Conservation (phyloP, 2,888 invertebrate genomes). For the Incurvaria masculella region DNA sequence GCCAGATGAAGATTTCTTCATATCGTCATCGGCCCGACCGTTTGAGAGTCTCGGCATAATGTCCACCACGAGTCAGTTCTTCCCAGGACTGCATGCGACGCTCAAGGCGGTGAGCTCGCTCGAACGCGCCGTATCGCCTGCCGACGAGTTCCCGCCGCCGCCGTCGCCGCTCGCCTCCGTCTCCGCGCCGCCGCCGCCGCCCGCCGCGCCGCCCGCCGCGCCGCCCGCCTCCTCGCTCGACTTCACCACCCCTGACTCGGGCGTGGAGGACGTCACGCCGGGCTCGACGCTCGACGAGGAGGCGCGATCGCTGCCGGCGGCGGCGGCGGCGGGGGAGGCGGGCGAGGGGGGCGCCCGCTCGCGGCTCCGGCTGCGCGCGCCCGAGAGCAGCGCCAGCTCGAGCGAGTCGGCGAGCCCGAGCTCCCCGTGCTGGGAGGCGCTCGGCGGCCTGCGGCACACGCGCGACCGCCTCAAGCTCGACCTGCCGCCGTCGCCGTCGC, state of each 20-base stretch:
- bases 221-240: constrained; percentile 29
- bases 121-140: constrained; percentile 21
- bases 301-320: neutral
- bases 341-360: neutral
- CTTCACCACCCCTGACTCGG: constrained; percentile 60
- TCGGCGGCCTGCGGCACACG: constrained; percentile 72
- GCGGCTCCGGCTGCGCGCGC: neutral
- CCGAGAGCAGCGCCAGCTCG: constrained; percentile 30
- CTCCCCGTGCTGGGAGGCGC: constrained; percentile 39
- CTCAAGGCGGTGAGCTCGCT: constrained; percentile 27
- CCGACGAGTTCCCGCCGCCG: constrained; percentile 26
- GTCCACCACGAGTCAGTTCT: constrained; percentile 64
- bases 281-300: constrained; percentile 26
- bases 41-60: constrained; percentile 60
- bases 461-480: constrained; percentile 69
- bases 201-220: constrained; percentile 23
- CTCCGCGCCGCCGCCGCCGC: constrained; percentile 15
- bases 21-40: constrained; percentile 69
- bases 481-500: constrained; percentile 57
- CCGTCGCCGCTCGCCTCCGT: constrained; percentile 20
- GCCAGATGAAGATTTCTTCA: constrained; percentile 67
- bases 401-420: constrained; percentile 46
- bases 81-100: constrained; percentile 56
- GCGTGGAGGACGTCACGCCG: constrained; percentile 60
- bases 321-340: neutral